These are phyloP conservation scores for Karalla daura DNA, from an alignment of 2,797 vertebrate genomes.

Conservation along the genomic window DNA sequence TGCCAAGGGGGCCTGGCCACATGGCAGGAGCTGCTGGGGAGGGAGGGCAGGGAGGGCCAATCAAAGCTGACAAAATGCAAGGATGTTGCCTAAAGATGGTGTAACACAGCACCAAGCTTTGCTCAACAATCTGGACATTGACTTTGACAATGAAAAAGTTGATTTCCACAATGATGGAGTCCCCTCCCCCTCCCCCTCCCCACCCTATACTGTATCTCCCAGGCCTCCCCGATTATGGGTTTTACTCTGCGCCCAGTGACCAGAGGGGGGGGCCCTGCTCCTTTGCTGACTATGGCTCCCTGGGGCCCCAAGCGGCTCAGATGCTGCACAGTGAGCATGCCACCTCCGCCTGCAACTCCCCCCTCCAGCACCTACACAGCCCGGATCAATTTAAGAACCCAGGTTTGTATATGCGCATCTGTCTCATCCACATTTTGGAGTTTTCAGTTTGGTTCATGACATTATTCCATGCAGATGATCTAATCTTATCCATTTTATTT, in stretches of 20 bases:
- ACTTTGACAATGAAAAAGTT: conserved; percentile 78
- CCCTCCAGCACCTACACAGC: conserved; percentile 88
- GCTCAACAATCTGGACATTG: conserved; percentile 75
- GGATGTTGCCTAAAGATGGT: conserved; percentile 56
- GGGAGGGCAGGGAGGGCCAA: conserved; percentile 72
- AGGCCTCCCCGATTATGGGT: conserved; percentile 91
- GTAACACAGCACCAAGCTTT: conserved; percentile 49
- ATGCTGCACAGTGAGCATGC: conserved; percentile 91
- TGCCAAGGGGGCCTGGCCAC: conserved; percentile 59
- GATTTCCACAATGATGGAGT: conserved; percentile 86
- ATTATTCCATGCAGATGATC: conserved; percentile 71
- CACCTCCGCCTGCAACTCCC: conserved; percentile 88
- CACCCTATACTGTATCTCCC: conserved; percentile 85
- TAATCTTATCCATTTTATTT: conserved; percentile 29
- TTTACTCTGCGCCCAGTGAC: conserved; percentile 91
- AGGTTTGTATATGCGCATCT: conserved; percentile 86
- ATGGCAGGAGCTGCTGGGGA: conserved; percentile 70
- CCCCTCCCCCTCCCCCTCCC: conserved; percentile 76
- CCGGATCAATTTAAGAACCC: conserved; percentile 91
- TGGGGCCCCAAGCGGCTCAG: conserved; percentile 90
- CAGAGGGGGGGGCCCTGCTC: conserved; percentile 90
- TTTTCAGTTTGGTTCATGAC: conserved; percentile 77
- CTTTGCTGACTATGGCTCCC: conserved; percentile 91
- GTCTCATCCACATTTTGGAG: conserved; percentile 75
- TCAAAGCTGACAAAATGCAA: conserved; percentile 52